phyloP scores from a whole-genome alignment of 2,113 vertebrate species.

The Nerophis lumbriciformis region DNA sequence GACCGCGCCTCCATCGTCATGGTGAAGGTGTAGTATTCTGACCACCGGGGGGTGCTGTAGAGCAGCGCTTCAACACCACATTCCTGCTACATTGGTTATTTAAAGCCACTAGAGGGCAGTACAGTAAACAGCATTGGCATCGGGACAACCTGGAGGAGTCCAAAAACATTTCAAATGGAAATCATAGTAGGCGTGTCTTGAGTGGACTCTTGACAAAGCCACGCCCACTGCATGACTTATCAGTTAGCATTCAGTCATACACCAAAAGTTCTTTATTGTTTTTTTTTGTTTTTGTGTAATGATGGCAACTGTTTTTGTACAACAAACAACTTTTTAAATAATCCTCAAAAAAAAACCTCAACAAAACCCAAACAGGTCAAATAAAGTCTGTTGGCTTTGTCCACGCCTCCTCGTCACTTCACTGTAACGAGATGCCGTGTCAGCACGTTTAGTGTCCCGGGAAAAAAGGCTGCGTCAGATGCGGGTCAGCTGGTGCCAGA shows the following conservation, averaged over 20 bases:
- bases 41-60: no score
- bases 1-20: constrained; percentile 19
- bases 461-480: constrained; percentile 69
- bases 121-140: no score
- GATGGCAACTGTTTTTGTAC: constrained; percentile 88
- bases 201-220: background rate
- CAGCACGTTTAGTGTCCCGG: constrained; percentile 27
- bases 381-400: constrained; percentile 46
- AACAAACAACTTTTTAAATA: constrained; percentile 85
- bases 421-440: constrained; percentile 51
- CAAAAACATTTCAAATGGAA: no score
- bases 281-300: constrained; percentile 72
- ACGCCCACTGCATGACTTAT: background rate
- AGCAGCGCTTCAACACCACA: no score
- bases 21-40: no score
- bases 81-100: no score
- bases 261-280: constrained; percentile 90
- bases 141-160: no score
- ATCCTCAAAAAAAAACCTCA: constrained; percentile 70
- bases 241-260: constrained; percentile 77
- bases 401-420: constrained; percentile 51
- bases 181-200: background rate
- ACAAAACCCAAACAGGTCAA: constrained; percentile 64
- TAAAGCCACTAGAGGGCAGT: no score
- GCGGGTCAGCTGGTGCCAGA: constrained; percentile 97